These are phyloP conservation scores for Drosophila tanythrix DNA, from an alignment of 2,888 invertebrate species.

Conservation along the genomic window DNA sequence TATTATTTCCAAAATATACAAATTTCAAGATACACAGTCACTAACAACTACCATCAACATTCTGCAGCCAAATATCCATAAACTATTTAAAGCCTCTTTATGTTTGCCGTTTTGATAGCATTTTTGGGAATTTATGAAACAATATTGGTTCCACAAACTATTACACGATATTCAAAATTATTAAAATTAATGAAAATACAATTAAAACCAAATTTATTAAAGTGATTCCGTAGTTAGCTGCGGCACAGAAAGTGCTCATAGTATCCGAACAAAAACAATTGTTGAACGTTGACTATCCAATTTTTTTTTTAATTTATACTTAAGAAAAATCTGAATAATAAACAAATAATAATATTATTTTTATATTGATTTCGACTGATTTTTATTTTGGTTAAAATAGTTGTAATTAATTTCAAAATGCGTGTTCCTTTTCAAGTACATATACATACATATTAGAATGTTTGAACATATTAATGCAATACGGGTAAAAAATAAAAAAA, in stretches of 20 bases:
- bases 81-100: not conserved
- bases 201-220: not conserved
- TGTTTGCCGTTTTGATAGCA: not conserved
- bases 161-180: not conserved
- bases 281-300: not conserved
- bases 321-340: not conserved
- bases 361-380: not conserved
- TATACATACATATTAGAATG: not conserved
- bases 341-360: not conserved
- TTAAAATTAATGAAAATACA: not conserved
- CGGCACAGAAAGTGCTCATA: not conserved
- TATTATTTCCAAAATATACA: not conserved
- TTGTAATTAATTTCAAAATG: not conserved
- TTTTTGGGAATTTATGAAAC: not conserved
- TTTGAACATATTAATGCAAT: not conserved
- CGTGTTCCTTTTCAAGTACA: not conserved
- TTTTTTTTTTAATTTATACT: not conserved
- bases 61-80: not conserved
- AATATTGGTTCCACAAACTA: not conserved
- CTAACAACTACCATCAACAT: not conserved
- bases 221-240: not conserved
- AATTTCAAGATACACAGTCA: not conserved
- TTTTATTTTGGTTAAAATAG: not conserved
- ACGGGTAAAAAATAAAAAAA: not conserved
- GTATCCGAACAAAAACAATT: not conserved